Conservation (phyloP, 2,888 invertebrate species). For the Poecilobothrus nobilitatus region DNA sequence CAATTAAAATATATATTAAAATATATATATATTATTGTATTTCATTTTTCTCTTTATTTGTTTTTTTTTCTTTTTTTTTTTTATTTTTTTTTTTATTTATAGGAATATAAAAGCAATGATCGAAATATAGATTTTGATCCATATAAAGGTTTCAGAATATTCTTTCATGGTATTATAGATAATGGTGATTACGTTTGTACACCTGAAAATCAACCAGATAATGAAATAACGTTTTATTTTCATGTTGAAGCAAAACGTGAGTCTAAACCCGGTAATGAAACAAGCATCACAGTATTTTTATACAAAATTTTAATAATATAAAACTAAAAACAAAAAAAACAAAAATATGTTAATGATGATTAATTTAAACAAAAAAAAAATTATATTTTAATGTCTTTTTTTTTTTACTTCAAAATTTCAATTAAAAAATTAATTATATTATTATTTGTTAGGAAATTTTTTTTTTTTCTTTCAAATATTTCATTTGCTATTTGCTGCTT, state of each 20-base stretch:
- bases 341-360: background rate
- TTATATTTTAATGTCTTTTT: conserved; percentile 7
- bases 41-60: no score
- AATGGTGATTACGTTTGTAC: conserved; percentile 36
- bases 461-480: no score
- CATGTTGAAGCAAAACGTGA: conserved; percentile 21
- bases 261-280: conserved; percentile 15
- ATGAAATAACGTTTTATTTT: conserved; percentile 30
- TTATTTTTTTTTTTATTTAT: conserved; percentile 15
- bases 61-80: conserved; percentile 7
- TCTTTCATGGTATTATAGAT: conserved; percentile 36
- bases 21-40: background rate
- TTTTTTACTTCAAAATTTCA: no score
- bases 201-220: conserved; percentile 32
- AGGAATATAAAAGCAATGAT: conserved; percentile 35
- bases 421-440: no score
- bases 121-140: conserved; percentile 31
- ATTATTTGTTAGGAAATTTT: no score
- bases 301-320: conserved; percentile 13
- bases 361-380: conserved; percentile 16
- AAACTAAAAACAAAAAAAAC: conserved; percentile 12
- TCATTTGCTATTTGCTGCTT: no score
- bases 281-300: conserved; percentile 15
- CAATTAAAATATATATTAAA: background rate
- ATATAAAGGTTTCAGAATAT: conserved; percentile 37